Evolutionary conservation across 2,113 vertebrate genomes (phyloP).

Genomic region (Procavia capensis): DNA sequence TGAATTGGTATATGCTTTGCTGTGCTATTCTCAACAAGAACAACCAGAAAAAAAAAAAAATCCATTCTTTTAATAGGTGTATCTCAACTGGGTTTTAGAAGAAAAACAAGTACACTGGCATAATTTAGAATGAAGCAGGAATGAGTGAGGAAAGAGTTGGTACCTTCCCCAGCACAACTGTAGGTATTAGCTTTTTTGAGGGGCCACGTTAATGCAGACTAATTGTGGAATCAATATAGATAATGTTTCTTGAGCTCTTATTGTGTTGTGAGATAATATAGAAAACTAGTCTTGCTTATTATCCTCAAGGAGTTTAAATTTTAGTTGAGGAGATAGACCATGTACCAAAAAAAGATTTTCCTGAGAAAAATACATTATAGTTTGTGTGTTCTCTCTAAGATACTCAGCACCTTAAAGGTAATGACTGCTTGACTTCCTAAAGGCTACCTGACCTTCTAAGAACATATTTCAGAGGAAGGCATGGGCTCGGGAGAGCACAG

Average conservation of each 20-base stretch:
- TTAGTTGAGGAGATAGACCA: neutral
- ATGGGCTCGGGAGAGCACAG: neutral
- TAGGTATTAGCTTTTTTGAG: neutral
- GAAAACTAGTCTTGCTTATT: neutral
- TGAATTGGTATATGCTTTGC: no score
- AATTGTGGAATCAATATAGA: neutral
- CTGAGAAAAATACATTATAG: neutral
- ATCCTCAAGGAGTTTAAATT: neutral
- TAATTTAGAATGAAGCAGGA: conserved; percentile 33
- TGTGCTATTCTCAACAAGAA: no score
- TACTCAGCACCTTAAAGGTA: neutral
- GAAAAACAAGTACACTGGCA: neutral
- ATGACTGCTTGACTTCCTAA: neutral
- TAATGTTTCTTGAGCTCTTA: neutral
- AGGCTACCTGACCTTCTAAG: neutral
- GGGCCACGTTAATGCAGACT: neutral
- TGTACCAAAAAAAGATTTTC: neutral
- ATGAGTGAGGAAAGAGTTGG: neutral
- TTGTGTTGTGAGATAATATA: neutral
- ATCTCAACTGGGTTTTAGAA: neutral
- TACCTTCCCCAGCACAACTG: neutral
- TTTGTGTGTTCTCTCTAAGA: neutral
- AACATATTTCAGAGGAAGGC: neutral
- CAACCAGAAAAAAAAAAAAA: no score
- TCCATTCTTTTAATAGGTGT: neutral